phyloP scores from a whole-genome alignment of 2,113 vertebrate species.

The Okapia johnstoni region DNA sequence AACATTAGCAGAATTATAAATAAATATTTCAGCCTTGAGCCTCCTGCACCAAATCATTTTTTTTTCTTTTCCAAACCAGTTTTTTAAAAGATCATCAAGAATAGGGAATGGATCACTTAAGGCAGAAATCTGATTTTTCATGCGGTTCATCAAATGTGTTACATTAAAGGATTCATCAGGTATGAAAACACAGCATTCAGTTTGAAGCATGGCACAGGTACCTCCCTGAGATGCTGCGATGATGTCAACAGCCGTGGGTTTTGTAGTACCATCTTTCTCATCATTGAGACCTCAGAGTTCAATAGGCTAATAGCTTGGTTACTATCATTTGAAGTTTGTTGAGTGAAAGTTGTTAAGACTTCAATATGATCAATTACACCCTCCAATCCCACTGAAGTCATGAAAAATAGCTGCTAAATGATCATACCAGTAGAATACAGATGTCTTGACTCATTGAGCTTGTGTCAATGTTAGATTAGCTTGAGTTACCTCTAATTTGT shows the following conservation, averaged over 20 bases:
- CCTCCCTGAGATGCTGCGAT: not conserved
- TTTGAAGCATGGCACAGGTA: not conserved
- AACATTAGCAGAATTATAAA: not conserved
- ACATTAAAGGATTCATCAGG: not conserved
- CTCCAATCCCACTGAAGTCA: not conserved
- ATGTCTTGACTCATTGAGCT: not conserved
- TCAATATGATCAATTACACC: not conserved
- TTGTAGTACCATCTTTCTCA: not conserved
- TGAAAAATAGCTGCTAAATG: not conserved
- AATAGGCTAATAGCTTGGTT: not conserved
- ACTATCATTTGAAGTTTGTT: not conserved
- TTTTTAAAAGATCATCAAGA: not conserved
- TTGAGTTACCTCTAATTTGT: not conserved
- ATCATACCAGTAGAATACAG: not conserved
- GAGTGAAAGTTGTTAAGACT: not conserved
- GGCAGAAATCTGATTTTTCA: not conserved
- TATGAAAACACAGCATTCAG: not conserved
- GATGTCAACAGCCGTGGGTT: not conserved
- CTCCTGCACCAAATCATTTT: not conserved
- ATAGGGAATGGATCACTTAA: not conserved
- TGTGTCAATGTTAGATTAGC: not conserved
- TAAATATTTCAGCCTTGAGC: not conserved
- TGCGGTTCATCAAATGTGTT: not conserved
- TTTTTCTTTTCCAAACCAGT: not conserved
- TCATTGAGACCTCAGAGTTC: not conserved